phyloP scores from a whole-genome alignment of 2,797 vertebrate species.

The Oryzias dopingdopingensis region DNA sequence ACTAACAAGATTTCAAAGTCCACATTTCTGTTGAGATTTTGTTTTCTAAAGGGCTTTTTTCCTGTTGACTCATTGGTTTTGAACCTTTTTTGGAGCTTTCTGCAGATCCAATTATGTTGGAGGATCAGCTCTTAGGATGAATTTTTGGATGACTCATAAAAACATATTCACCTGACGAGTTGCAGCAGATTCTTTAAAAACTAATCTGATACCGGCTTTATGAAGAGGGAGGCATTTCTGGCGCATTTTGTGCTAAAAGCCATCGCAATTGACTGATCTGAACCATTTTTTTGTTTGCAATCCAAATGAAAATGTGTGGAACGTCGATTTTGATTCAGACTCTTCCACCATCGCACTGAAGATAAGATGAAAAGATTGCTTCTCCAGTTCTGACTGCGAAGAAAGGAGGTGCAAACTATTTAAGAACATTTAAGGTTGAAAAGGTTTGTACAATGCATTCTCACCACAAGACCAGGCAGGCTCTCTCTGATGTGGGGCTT shows the following conservation, averaged over 20 bases:
- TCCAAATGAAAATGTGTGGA: background rate
- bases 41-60: background rate
- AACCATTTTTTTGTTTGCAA: constrained; percentile 1
- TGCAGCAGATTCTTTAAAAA: constrained; percentile 33
- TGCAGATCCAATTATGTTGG: constrained; percentile 32
- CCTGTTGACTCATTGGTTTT: constrained; percentile 2
- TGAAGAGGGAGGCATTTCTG: constrained; percentile 1
- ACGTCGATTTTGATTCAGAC: background rate
- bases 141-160: constrained; percentile 28
- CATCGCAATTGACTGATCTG: no score
- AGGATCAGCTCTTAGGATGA: constrained; percentile 11
- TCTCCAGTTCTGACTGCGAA: constrained; percentile 8
- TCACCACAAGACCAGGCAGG: constrained; percentile 1
- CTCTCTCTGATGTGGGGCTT: background rate
- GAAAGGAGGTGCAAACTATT: constrained; percentile 41
- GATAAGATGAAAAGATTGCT: constrained; percentile 11
- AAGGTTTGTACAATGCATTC: constrained; percentile 16
- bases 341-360: constrained; percentile 20
- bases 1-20: background rate
- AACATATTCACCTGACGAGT: constrained; percentile 33
- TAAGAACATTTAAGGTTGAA: constrained; percentile 18
- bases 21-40: background rate
- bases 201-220: constrained; percentile 22
- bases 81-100: constrained; percentile 39
- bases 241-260: background rate